These are phyloP conservation scores for Tachysurus vachellii DNA, from an alignment of 2,113 vertebrate species.

Conservation along the genomic window DNA sequence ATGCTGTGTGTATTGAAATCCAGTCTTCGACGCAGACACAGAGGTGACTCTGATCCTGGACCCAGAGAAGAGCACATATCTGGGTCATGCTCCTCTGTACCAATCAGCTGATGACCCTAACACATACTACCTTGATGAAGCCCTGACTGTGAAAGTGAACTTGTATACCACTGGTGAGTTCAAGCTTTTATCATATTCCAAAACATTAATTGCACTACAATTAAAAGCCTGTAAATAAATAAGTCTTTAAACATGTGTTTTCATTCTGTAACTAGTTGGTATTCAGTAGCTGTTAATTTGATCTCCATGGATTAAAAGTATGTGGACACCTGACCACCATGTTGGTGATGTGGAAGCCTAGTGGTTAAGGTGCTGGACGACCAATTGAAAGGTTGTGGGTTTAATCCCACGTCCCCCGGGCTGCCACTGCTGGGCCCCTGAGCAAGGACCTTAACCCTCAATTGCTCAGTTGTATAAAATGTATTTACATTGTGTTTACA, in stretches of 20 bases:
- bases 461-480: too few relatives aligned
- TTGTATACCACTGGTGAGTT: constrained; percentile 24
- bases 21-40: not conserved
- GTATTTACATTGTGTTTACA: too few relatives aligned
- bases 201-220: not conserved
- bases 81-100: constrained; percentile 34
- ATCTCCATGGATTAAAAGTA: not conserved
- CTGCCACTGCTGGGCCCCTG: too few relatives aligned
- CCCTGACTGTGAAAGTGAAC: constrained; percentile 18
- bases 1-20: not conserved
- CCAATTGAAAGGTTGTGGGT: too few relatives aligned
- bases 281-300: too few relatives aligned
- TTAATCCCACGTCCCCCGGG: too few relatives aligned
- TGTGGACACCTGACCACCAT: not conserved
- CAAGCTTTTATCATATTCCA: not conserved
- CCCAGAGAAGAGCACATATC: constrained; percentile 25
- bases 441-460: too few relatives aligned
- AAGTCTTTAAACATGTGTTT: not conserved
- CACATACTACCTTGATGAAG: constrained; percentile 27
- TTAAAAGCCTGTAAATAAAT: not conserved
- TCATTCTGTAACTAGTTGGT: not conserved
- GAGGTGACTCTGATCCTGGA: constrained; percentile 32
- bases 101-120: constrained; percentile 20
- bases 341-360: too few relatives aligned
- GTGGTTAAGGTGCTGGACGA: too few relatives aligned